Base-by-base conservation (phyloP, 2,113 vertebrate species). In the Hippoglossus stenolepis region DNA sequence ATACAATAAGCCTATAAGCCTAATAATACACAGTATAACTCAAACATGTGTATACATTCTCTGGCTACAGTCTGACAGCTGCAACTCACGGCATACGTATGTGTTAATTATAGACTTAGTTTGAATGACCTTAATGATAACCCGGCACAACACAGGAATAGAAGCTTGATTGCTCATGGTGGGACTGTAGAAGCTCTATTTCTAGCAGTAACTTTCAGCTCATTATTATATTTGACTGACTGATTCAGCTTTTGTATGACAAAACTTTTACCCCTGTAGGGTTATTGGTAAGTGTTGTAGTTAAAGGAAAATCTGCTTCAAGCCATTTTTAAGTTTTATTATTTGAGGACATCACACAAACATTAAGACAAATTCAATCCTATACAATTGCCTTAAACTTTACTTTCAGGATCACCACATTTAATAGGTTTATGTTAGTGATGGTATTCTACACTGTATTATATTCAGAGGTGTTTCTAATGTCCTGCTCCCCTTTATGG, bases 21-120 rank as follows among this genome's bases (percentile, higher is more conserved):
- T 31, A 5, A 7, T 31, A 31, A 31, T 31, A 58, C 18, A 17
- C 5, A 31, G 14, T 28, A 15, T 14, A 24, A 3, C 10, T 23
- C 24, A 60, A 35, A 5, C 23, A 24, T 40, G n/a, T 49, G 35
- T 35, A 18, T 35, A 2, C 4, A 20, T 51, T 21, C 31, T 69
- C 38, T 43, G 40, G 56, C 24, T 26, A n/a, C 40, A 43, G 26
- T 65, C 17, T 43, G 40, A 81, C 75, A 87, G 65, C 65, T 69
- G 80, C 51, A 51, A 35, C 38, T 21, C 21, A 20, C 3, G 60
- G 9, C 1, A 31, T 31, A 38, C 24, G 23, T 51, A 56, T 47
- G 47, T 66, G 57, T 59, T 78, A 54, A 59, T 71, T 75, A 77
- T 65, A 77, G 45, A 65, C 24, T 60, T 58, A 35, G 62, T 12